phyloP scores from a whole-genome alignment of 2,113 vertebrate genomes.

The Chamaea fasciata region DNA sequence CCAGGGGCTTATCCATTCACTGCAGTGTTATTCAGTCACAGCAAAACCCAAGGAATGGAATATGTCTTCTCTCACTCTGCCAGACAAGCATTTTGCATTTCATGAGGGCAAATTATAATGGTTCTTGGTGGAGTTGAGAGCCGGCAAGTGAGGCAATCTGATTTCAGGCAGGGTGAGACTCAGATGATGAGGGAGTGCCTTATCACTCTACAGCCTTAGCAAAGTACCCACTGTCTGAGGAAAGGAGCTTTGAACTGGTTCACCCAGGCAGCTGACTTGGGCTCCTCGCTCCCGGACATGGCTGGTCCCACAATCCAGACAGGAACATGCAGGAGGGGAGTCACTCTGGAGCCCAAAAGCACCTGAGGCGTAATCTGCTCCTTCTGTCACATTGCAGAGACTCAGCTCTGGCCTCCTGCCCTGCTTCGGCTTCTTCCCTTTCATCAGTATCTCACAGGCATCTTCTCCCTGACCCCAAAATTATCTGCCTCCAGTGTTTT shows the following conservation, averaged over 20 bases:
- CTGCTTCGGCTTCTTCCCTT: neutral
- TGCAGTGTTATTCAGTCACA: neutral
- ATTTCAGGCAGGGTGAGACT: neutral
- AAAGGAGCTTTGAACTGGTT: neutral
- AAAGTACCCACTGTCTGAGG: neutral
- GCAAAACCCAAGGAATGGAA: neutral
- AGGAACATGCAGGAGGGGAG: fast-evolving
- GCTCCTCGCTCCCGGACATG: fast-evolving
- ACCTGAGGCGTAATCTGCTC: neutral
- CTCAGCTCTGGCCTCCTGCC: fast-evolving
- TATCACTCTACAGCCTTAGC: neutral
- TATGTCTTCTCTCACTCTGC: conserved; percentile 6
- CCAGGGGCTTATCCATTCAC: neutral
- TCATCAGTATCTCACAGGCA: fast-evolving
- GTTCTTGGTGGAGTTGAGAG: neutral
- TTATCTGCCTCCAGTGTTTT: fast-evolving
- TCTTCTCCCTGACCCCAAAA: neutral
- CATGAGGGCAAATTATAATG: conserved; percentile 4
- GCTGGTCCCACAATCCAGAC: neutral
- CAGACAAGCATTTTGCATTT: conserved; percentile 33
- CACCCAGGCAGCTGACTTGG: neutral
- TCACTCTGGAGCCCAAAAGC: neutral
- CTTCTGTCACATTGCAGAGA: neutral
- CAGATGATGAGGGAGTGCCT: neutral
- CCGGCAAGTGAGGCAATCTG: neutral